Conservation (phyloP, 2,113 vertebrate species). For the Erythrocebus patas region DNA sequence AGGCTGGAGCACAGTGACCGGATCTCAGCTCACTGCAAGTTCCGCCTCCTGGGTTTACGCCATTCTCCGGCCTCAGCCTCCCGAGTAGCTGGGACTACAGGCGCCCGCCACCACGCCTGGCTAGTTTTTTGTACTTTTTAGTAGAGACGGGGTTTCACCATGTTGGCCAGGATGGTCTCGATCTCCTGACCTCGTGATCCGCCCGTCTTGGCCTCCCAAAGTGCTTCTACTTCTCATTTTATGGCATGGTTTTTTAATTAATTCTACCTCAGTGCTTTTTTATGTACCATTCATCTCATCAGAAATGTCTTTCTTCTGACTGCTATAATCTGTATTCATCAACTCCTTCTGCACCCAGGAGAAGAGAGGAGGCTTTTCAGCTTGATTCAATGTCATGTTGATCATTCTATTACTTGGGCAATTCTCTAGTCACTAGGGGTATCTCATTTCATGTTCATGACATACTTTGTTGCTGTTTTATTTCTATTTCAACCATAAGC, state of each 20-base stretch:
- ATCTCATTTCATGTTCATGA: not conserved
- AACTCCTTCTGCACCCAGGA: not conserved
- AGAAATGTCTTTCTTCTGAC: not conserved
- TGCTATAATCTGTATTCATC: not conserved
- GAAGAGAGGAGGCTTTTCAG: not conserved
- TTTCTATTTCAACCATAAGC: not conserved
- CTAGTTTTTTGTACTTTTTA: too few species aligned
- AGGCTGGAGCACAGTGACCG: too few species aligned
- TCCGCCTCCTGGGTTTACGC: too few species aligned
- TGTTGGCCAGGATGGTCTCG: too few species aligned
- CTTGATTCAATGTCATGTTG: not conserved
- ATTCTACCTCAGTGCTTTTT: not conserved
- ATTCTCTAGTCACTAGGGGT: not conserved
- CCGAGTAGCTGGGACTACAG: too few species aligned
- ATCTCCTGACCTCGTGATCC: too few species aligned
- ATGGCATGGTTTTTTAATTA: not conserved
- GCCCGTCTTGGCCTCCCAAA: too few species aligned
- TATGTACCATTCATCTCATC: not conserved
- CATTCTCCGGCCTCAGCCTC: too few species aligned
- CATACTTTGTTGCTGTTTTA: not conserved
- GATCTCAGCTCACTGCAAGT: too few species aligned
- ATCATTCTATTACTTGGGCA: not conserved
- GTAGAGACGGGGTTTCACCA: too few species aligned
- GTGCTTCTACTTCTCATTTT: not conserved
- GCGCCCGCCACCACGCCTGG: rapidly evolving